A percentile compares a stretch with the other conserved stretches of the same genome.
Conservation (phyloP, 2,113 vertebrate species). For the Tetraodon nigroviridis region DNA sequence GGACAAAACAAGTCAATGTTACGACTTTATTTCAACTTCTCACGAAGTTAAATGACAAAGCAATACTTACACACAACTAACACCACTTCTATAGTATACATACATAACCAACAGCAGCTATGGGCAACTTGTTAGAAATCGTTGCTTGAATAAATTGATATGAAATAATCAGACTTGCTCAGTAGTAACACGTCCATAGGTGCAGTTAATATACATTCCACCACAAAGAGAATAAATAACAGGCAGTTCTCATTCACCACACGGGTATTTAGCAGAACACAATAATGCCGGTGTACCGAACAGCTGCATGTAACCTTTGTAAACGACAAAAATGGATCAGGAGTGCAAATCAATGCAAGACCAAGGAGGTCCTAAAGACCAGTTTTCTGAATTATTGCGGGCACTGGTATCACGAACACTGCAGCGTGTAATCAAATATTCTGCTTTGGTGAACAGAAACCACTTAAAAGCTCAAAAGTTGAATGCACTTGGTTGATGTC, state of each 20-base stretch:
- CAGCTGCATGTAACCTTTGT: too few relatives aligned
- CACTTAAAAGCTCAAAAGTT: too few relatives aligned
- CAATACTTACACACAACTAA: conserved; percentile 10
- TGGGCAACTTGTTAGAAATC: too few relatives aligned
- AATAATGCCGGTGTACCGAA: too few relatives aligned
- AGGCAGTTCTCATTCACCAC: too few relatives aligned
- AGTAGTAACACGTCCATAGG: background rate
- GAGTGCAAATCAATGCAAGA: conserved; percentile 36
- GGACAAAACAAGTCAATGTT: background rate
- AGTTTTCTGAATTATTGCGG: background rate
- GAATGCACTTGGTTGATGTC: background rate
- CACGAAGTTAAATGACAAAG: conserved; percentile 16
- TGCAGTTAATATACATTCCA: background rate
- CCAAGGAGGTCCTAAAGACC: background rate
- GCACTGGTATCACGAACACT: too few relatives aligned
- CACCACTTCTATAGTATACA: background rate
- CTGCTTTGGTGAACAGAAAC: background rate
- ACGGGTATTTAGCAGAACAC: too few relatives aligned
- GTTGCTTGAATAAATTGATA: background rate
- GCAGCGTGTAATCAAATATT: background rate
- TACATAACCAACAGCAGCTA: too few relatives aligned
- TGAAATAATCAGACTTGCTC: background rate
- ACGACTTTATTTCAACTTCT: conserved; percentile 28
- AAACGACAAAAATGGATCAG: background rate
- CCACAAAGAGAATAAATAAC: background rate